Evolutionary conservation across 2,797 vertebrate species (phyloP), one percentile per base, ranked within the genome.

Genomic region (Phaenicophaeus curvirostris): DNA sequence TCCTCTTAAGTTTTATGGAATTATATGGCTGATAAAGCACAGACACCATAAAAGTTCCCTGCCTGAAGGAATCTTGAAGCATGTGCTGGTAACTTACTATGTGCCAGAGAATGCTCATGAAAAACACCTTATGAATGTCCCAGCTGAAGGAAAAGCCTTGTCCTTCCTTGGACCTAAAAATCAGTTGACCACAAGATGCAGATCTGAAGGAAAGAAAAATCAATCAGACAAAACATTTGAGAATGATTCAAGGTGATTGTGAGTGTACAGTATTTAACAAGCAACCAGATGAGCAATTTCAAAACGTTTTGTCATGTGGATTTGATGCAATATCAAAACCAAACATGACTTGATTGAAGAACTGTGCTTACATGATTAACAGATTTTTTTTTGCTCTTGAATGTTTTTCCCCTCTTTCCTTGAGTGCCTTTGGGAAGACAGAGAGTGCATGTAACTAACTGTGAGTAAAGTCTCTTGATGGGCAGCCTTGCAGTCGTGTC

Each of bases 301-400:
- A 84, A 55, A 94, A 93, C 87, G 27, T 79, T 92, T 92, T 89
- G 71, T 90, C 63, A 41, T 46, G n/a, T 90, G 69, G 59, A 65
- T 93, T 86, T 78, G 62, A 76, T 69, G 55, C 21, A 89, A 51
- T 79, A 54, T 13, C 23, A 65, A 71, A 46, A 88, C 30, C 18
- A 93, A 85, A 71, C 33, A n/a, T 6, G 4, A 72, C 39, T 68
- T 87, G 54, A 73, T 96, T 89, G 39, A 88, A 73, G 55, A 92
- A 31, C 30, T 76, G 0, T 31, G 13, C n/a, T 65, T 71, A 33
- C 35, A 62, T 78, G 16, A 84, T 57, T 48, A 48, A 23, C 37
- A 44, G 17, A 14, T 19, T 59, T 0, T 0, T 7, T 65, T 53
- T 65, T 88, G 4, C 17, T 57, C 1, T 50, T 75, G 46, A 12